phyloP scores from a whole-genome alignment of 2,113 vertebrate genomes.

The Rhabdomys dilectus region DNA sequence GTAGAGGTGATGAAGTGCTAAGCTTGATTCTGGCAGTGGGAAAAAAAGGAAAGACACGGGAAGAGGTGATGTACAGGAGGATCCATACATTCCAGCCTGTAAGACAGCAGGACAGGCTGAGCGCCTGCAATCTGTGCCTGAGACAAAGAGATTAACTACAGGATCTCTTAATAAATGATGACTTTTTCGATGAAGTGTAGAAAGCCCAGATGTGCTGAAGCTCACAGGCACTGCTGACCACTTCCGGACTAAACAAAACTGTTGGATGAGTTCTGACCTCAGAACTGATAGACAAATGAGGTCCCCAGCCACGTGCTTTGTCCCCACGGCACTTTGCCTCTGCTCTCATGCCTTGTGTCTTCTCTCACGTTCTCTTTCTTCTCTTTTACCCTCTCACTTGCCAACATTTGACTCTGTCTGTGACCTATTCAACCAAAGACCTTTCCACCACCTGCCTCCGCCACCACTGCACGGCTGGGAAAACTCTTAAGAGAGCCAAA shows the following conservation, averaged over 20 bases:
- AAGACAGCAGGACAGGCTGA: neutral
- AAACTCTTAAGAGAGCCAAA: neutral
- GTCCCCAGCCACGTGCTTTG: neutral
- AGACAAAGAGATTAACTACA: neutral
- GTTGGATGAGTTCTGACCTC: neutral
- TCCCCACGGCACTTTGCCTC: neutral
- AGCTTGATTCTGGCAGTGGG: neutral
- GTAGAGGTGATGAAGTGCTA: neutral
- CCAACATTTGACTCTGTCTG: neutral
- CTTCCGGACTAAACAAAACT: neutral
- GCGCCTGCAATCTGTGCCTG: neutral
- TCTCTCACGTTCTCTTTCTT: neutral
- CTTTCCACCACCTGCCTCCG: neutral
- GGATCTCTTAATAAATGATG: neutral
- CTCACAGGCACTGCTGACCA: neutral
- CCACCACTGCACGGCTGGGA: neutral
- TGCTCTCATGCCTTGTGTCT: neutral
- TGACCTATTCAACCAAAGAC: neutral
- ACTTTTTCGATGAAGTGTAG: neutral
- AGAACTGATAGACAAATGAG: neutral
- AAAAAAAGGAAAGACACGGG: conserved; percentile 2
- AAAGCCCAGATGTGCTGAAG: neutral
- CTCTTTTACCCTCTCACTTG: neutral
- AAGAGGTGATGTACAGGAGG: neutral
- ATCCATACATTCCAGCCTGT: neutral